Percentiles rank a stretch among this genome's conserved stretches.
These are phyloP conservation scores for Carterocephalus palaemon DNA, from an alignment of 2,888 invertebrate species.

Conservation along the genomic window DNA sequence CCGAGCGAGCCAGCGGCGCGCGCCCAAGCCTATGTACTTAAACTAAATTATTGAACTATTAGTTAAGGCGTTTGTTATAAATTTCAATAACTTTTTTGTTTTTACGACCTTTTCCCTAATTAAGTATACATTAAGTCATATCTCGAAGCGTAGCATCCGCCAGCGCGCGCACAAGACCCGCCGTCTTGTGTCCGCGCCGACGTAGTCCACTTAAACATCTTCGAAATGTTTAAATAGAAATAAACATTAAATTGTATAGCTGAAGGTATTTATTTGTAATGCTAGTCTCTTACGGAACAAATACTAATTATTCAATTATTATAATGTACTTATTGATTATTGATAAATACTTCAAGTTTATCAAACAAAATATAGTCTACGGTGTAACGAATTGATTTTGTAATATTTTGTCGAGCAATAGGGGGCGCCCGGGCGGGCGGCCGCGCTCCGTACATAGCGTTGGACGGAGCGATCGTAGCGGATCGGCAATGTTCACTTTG, in stretches of 20 bases:
- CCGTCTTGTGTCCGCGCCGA: constrained; percentile 65
- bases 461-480: constrained; percentile 65
- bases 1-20: constrained; percentile 40
- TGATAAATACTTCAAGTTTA: constrained; percentile 79
- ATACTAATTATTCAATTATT: constrained; percentile 80
- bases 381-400: constrained; percentile 76
- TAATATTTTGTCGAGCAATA: constrained; percentile 73
- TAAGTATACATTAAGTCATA: constrained; percentile 78
- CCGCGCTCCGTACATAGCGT: constrained; percentile 29
- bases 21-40: constrained; percentile 47
- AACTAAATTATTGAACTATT: constrained; percentile 76
- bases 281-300: constrained; percentile 79
- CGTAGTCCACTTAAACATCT: constrained; percentile 76
- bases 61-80: constrained; percentile 79
- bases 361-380: constrained; percentile 76
- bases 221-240: constrained; percentile 75
- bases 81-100: constrained; percentile 77
- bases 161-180: constrained; percentile 63
- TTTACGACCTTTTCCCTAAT: constrained; percentile 76
- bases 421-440: constrained; percentile 35
- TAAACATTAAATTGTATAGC: constrained; percentile 78
- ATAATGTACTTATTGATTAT: constrained; percentile 79
- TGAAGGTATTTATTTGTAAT: constrained; percentile 79
- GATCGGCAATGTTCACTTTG: constrained; percentile 78
- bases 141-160: constrained; percentile 75